Percentiles rank a stretch among this genome's conserved stretches.
Conservation (phyloP, 2,113 vertebrate genomes). For the Zosterops lateralis region DNA sequence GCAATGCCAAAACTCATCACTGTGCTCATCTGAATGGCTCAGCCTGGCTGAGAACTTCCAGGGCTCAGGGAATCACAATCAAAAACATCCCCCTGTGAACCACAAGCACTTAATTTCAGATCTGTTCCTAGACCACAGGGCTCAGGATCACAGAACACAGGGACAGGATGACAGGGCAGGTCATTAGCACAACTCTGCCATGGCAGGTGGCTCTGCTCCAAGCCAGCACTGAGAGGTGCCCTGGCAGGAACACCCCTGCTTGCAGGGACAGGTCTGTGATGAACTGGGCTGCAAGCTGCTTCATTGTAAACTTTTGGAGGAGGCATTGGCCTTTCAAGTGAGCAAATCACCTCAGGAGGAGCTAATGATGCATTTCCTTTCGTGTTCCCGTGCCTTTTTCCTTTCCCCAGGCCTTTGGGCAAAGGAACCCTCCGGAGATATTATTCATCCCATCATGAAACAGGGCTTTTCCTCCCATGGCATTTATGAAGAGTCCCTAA, state of each 20-base stretch:
- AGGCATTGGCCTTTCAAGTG: not conserved
- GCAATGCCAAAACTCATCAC: not conserved
- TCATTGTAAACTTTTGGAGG: not conserved
- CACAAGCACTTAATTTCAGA: not conserved
- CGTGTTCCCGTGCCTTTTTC: not conserved
- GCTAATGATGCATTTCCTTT: constrained; percentile 1
- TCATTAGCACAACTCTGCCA: not conserved
- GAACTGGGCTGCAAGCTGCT: not conserved
- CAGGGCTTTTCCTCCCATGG: not conserved
- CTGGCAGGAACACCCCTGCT: not conserved
- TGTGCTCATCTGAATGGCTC: rapidly evolving
- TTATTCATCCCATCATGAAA: not conserved
- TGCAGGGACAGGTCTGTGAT: not conserved
- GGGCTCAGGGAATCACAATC: not conserved
- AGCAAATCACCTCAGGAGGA: not conserved
- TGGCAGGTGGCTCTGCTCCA: not conserved
- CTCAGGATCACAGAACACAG: not conserved
- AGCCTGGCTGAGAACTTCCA: not conserved
- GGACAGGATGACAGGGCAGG: not conserved
- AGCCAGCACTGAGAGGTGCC: not conserved
- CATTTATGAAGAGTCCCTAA: not conserved
- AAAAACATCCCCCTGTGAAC: not conserved
- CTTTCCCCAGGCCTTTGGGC: not conserved
- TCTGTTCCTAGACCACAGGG: not conserved
- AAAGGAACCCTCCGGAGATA: not conserved